Base-by-base conservation (phyloP, 2,888 invertebrate species). In the Adelphocoris suturalis region DNA sequence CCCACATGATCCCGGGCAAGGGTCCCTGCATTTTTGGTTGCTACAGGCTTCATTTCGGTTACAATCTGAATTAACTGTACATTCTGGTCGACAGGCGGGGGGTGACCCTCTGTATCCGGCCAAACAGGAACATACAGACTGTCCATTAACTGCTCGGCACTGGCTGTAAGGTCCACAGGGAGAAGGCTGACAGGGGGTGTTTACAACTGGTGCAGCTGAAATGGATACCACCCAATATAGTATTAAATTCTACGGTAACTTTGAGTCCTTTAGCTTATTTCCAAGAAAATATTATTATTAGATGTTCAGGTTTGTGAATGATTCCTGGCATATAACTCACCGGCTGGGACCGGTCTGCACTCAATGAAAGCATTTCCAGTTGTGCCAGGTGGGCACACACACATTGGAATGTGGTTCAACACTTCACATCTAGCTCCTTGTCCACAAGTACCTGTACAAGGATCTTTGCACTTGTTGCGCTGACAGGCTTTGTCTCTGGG, bases 141-240 rank as follows among this genome's bases (percentile, higher is more conserved):
- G 91, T 4, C 92, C 95, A 89, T 96, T 95, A 14, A 90, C 90
- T 91, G 95, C 94, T 92, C 95, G 94, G 92, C 97, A 97, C 91
- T 96, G 94, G 5, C 97, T 95, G 93, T 97, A 97, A 0, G 97
- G 96, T 90, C 97, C 97, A 93, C 97, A 97, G 0, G 97, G 97
- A 48, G 96, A 96, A 90, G 97, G 96, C 90, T 94, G 94, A 92
- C 97, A 97, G 12, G 96, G 96, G 14, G 89, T 89, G 5, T 84
- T 28, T 27, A 89, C 89, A 55, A 91, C 85, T 23, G 90, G 90
- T 46, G 90, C 76, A 78, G 90, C 90, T 90, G 47, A 9, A 86
- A 78, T 81, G 3, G n/a, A 46, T 28, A 46, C 13, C n/a, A 28
- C 28, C 37, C 28, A 46, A 28, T 78, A 2, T n/a, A n/a, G n/a